Conservation (phyloP, 2,888 invertebrate species). For the Limnephilus rhombicus region DNA sequence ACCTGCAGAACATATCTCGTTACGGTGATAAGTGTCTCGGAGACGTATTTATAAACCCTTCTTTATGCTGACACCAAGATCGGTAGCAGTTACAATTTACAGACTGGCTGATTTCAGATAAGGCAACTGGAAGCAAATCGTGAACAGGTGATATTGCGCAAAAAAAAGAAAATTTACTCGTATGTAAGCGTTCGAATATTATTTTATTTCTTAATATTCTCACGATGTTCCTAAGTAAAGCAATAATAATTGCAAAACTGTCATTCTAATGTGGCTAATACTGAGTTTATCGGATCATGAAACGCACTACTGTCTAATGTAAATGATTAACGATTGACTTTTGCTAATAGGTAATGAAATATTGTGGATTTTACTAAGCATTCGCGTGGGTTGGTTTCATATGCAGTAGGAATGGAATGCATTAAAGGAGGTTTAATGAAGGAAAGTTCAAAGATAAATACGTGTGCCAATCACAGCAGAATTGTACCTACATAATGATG, state of each 20-base stretch:
- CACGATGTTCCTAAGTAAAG: not conserved
- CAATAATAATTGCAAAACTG: not conserved
- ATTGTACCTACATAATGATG: not conserved
- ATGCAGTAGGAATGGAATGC: not conserved
- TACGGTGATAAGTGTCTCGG: conserved; percentile 54
- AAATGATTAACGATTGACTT: not conserved
- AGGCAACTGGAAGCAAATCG: not conserved
- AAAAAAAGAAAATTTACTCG: not conserved
- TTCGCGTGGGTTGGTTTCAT: not conserved
- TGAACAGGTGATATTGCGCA: not conserved
- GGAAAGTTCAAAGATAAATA: not conserved
- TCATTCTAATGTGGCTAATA: not conserved
- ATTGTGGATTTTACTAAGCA: not conserved
- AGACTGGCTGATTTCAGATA: not conserved
- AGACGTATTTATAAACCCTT: conserved; percentile 46
- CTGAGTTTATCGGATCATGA: not conserved
- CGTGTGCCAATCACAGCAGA: not conserved
- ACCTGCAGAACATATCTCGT: conserved; percentile 56
- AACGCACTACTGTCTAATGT: not conserved
- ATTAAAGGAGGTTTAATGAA: not conserved
- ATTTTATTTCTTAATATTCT: not conserved
- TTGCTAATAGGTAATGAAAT: not conserved
- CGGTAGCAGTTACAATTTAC: conserved; percentile 4
- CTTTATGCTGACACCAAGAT: conserved; percentile 15
- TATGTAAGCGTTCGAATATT: not conserved